phyloP scores from a whole-genome alignment of 2,113 vertebrate species.

The Hirundichthys speculiger region DNA sequence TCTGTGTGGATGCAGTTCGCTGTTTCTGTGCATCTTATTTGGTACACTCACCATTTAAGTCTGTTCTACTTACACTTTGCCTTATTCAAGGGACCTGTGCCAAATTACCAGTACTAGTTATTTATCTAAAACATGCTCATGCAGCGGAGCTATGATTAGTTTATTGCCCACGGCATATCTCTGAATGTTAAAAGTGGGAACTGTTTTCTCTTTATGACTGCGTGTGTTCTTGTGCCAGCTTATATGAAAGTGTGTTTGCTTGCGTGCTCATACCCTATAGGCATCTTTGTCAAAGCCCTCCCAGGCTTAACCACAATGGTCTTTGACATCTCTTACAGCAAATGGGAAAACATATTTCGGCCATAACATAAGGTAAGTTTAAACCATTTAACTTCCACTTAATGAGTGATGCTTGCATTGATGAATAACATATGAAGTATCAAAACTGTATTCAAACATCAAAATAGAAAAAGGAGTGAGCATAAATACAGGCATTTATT shows the following conservation, averaged over 20 bases:
- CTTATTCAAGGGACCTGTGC: slow-evolving; percentile 62
- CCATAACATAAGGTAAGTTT: slow-evolving; percentile 74
- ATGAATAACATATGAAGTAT: slow-evolving; percentile 78
- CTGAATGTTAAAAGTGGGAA: slow-evolving; percentile 64
- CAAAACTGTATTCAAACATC: slow-evolving; percentile 78
- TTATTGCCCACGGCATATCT: slow-evolving; percentile 72
- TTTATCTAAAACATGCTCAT: slow-evolving; percentile 72
- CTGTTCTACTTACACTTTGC: slow-evolving; percentile 56
- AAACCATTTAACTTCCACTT: slow-evolving; percentile 76
- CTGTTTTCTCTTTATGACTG: slow-evolving; percentile 67
- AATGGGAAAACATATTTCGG: slow-evolving; percentile 67
- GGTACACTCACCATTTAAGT: slow-evolving; percentile 60
- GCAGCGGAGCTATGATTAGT: slow-evolving; percentile 72
- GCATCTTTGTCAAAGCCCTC: slow-evolving; percentile 44
- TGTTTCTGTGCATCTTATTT: slow-evolving; percentile 64
- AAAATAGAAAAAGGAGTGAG: slow-evolving; percentile 37
- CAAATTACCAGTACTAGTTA: slow-evolving; percentile 73
- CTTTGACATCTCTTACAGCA: slow-evolving; percentile 62
- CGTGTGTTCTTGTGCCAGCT: slow-evolving; percentile 36
- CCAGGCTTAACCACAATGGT: slow-evolving; percentile 49
- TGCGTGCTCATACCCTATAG: slow-evolving; percentile 56
- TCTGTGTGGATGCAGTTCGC: slow-evolving; percentile 33
- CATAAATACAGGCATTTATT: slow-evolving; percentile 22
- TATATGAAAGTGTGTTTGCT: too few species aligned
- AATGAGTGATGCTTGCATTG: slow-evolving; percentile 74